phyloP scores from a whole-genome alignment of 2,888 invertebrate species.

The Drosophila pseudotakahashii region DNA sequence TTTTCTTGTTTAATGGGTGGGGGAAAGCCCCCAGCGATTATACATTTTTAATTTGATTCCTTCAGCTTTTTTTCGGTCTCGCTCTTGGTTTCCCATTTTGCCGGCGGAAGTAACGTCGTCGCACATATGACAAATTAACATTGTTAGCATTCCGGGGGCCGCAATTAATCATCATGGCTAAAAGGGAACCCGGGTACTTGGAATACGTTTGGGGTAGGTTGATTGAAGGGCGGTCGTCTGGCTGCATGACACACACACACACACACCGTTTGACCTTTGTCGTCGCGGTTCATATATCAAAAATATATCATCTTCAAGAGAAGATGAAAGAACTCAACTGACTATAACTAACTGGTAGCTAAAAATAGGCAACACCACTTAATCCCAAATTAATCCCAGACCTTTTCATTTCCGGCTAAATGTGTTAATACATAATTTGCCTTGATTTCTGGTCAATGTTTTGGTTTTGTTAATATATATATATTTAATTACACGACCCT shows the following conservation, averaged over 20 bases:
- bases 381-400: not conserved
- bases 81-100: conserved; percentile 14
- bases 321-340: not conserved
- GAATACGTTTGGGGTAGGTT: conserved; percentile 12
- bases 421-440: not conserved
- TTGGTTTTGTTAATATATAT: not conserved
- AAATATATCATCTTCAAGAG: not conserved
- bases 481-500: not conserved
- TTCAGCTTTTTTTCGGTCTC: conserved; percentile 26
- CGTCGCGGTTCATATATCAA: not conserved
- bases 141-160: conserved; percentile 68
- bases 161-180: conserved; percentile 70
- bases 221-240: conserved; percentile 63
- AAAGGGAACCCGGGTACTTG: not conserved
- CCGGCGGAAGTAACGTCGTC: conserved; percentile 41
- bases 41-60: conserved; percentile 79
- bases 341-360: not conserved
- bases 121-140: conserved; percentile 75
- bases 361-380: not conserved
- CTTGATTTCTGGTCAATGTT: conserved; percentile 3
- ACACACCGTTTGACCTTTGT: conserved; percentile 30
- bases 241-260: conserved; percentile 18
- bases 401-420: not conserved
- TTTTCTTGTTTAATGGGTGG: too few species aligned
- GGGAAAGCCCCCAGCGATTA: conserved; percentile 54